Evolutionary conservation across 2,113 vertebrate species (phyloP), one percentile per base, ranked within the genome.

Genomic region (Meleagris gallopavo): DNA sequence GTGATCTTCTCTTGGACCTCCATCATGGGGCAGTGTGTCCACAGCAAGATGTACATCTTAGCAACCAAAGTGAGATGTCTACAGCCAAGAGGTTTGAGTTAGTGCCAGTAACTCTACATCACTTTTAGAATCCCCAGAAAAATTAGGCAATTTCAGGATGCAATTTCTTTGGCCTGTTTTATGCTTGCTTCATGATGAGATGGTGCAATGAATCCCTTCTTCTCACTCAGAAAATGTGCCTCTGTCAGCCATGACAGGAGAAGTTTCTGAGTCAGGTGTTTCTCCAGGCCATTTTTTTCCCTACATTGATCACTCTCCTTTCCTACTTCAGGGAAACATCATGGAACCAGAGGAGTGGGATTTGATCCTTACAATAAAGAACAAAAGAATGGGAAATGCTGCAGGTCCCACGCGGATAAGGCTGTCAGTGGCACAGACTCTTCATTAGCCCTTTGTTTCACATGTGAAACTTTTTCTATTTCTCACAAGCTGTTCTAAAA

Each of bases 21-120:
- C 8, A 29, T 62, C 64, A 66, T 15, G 34, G 36, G 40, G 24
- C 64, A 74, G n/a, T 0, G 0, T 27, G 0, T 21, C 13, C 58
- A 17, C 8, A 65, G 52, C 38, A 89, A 36, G 40, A 30, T 6
- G 13, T 22, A 1, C 61, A 40, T 64, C 36, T 71, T 19, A 29
- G 27, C n/a, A 20, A 40, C 10, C 41, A 19, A 52, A 3, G 6
- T 10, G n/a, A 79, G 4, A 36, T 34, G 4, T 48, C 22, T 76
- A 15, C n/a, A 30, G 34, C 29, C 20, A 91, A 73, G 34, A 58
- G 7, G 8, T 74, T 16, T 64, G 60, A 91, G 25, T 58, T 83
- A 71, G 25, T 66, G 41, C 29, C 61, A 22, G 13, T 17, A 62
- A 41, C 27, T 20, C 15, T 57, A 29, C 2, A 0, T 19, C 62